Base-by-base conservation (phyloP, 2,113 vertebrate genomes). In the Xerus inauris region DNA sequence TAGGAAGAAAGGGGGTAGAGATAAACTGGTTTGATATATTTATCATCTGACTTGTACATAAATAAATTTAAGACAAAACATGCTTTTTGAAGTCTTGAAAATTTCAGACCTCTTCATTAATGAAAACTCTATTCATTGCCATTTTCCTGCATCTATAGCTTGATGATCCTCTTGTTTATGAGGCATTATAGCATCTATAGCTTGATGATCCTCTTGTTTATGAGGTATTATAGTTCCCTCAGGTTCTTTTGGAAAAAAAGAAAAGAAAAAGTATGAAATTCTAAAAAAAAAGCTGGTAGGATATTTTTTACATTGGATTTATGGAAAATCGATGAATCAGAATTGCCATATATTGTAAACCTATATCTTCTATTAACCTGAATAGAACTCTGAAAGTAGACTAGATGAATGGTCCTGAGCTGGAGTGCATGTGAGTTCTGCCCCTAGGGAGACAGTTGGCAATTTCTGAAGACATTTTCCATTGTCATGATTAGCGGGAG, bases 281-380 rank as follows among this genome's bases (percentile, higher is more conserved):
- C 13, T 62, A 42, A 96, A 62, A 80, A 76, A 32, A 96, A 69
- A 81, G 8, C 73, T 81, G 49, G 80, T 40, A 86, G 28, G n/a
- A 22, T 72, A 26, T 38, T 49, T 47, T 87, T 65, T 47, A 1
- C 17, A 73, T 12, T 87, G 76, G 35, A 47, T 72, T 95, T 83
- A 83, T 94, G 54, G 83, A 67, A 95, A 94, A 62, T 35, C 62
- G 22, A 54, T 73, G 47, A 57, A 62, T 77, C 40, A 79, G 30
- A 87, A 79, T 57, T 89, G 32, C 71, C 26, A 19, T 62, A 14
- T 92, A 47, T 32, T 47, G 0, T 77, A 86, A 79, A 62, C 40
- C 3, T 6, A 38, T 28, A 88, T 47, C 80, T 95, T 69, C 45
- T 82, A 8, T 81, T 84, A 88, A 49, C 8, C 35, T 85, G 49